Evolutionary conservation across 2,797 vertebrate genomes (phyloP).

Genomic region (Pangasius larnaudii): DNA sequence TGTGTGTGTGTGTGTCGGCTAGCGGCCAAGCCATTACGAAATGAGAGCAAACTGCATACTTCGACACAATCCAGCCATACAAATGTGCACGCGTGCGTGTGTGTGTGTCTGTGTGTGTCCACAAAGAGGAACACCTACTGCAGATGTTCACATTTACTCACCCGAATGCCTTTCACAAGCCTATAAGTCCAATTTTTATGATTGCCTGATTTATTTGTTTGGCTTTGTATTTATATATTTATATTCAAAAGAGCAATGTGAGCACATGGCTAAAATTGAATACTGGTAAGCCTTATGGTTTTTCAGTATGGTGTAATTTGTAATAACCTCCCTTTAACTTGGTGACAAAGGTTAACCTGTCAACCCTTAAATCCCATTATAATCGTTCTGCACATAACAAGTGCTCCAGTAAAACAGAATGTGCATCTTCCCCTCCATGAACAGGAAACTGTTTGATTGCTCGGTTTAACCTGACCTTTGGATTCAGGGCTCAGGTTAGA

Average conservation of each 20-base stretch:
- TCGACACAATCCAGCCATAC: constrained; percentile 52
- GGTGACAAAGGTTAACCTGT: constrained; percentile 11
- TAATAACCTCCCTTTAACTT: neutral
- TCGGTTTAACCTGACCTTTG: constrained; percentile 48
- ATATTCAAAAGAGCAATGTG: neutral
- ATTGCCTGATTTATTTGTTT: neutral
- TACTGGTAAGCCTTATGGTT: neutral
- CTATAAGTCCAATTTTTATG: neutral
- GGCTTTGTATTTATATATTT: neutral
- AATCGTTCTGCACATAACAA: constrained; percentile 13
- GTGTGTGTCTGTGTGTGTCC: constrained; percentile 22
- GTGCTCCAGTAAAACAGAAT: constrained; percentile 17
- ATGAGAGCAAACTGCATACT: constrained; percentile 60
- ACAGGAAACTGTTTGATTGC: constrained; percentile 19
- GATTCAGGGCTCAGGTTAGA: constrained; percentile 48
- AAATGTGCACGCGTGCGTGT: constrained; percentile 32
- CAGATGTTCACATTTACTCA: constrained; percentile 19
- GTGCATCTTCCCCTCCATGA: constrained; percentile 5
- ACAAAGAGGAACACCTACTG: constrained; percentile 27
- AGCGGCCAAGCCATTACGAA: constrained; percentile 68
- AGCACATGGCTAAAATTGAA: neutral
- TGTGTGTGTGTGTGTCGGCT: constrained; percentile 53
- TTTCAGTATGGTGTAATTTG: neutral
- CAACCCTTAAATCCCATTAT: constrained; percentile 31
- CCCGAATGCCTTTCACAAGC: neutral